Evolutionary conservation across 2,888 invertebrate genomes (phyloP).

Genomic region (Melinaea marsaeus): DNA sequence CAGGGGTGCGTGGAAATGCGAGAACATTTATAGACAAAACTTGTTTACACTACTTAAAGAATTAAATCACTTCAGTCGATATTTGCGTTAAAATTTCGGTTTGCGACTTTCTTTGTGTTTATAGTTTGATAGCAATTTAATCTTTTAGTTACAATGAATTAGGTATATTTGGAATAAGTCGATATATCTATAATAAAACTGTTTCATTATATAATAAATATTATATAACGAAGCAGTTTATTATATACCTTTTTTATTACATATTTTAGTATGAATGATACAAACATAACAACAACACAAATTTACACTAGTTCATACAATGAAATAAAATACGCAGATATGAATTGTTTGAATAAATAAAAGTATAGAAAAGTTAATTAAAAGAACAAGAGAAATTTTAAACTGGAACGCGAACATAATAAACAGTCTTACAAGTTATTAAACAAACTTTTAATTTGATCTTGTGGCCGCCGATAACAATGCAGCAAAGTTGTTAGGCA

Average conservation of each 20-base stretch:
- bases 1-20: slow-evolving; percentile 42
- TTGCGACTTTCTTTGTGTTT: slow-evolving; percentile 14
- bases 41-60: slow-evolving; percentile 73
- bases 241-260: too few relatives aligned
- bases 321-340: too few relatives aligned
- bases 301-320: too few relatives aligned
- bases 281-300: too few relatives aligned
- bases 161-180: neutral
- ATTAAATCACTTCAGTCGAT: slow-evolving; percentile 64
- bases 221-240: too few relatives aligned
- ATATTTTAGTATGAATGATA: too few relatives aligned
- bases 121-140: slow-evolving; percentile 8
- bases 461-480: slow-evolving; percentile 62
- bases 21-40: slow-evolving; percentile 56
- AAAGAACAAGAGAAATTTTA: slow-evolving; percentile 41
- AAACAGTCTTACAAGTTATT: slow-evolving; percentile 55
- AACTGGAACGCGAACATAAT: slow-evolving; percentile 44
- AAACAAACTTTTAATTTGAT: slow-evolving; percentile 69
- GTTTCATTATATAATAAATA: too few relatives aligned
- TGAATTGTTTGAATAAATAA: too few relatives aligned
- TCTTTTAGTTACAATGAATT: slow-evolving; percentile 16
- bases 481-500: slow-evolving; percentile 61
- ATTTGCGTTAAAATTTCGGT: slow-evolving; percentile 42
- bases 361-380: slow-evolving; percentile 9
- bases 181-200: too few relatives aligned